These are phyloP conservation scores for Cydia pomonella DNA, from an alignment of 1,140 invertebrate genomes.

Conservation along the genomic window DNA sequence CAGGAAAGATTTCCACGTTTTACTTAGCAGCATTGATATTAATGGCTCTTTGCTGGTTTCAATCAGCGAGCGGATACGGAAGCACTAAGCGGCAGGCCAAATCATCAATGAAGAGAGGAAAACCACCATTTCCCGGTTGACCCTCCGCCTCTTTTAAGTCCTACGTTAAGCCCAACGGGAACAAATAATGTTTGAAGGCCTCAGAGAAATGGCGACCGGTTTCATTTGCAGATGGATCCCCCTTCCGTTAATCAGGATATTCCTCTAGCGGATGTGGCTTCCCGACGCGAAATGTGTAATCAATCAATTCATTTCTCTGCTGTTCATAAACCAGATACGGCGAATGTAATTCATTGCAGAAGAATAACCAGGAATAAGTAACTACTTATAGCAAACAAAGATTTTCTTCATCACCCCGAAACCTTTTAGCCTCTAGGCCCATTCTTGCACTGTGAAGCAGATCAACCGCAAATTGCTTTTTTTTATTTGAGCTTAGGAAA, in stretches of 20 bases:
- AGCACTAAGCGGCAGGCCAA: conserved; percentile 5
- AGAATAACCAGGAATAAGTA: conserved; percentile 14
- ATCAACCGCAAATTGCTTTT: conserved; percentile 26
- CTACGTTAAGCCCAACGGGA: conserved; percentile 5
- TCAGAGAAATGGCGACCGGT: conserved; percentile 23
- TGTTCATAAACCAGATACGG: background rate
- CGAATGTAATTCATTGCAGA: background rate
- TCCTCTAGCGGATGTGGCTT: conserved; percentile 37
- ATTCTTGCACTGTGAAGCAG: background rate
- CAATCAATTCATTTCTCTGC: conserved; percentile 21
- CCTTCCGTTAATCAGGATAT: conserved; percentile 42
- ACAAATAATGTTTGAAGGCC: conserved; percentile 28
- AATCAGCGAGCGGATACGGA: conserved; percentile 1
- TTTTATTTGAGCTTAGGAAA: conserved; percentile 3
- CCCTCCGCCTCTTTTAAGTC: background rate
- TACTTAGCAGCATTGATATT: background rate
- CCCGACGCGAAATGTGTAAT: conserved; percentile 18
- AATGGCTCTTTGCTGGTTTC: background rate
- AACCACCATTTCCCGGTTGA: conserved; percentile 9
- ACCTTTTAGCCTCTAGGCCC: conserved; percentile 21
- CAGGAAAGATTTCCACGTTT: background rate
- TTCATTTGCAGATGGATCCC: conserved; percentile 32
- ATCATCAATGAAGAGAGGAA: conserved; percentile 17
- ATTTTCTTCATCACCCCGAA: conserved; percentile 3
- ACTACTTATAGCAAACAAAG: conserved; percentile 15